Conservation (phyloP, 1,140 invertebrate species). For the Aphelenchoides besseyi region DNA sequence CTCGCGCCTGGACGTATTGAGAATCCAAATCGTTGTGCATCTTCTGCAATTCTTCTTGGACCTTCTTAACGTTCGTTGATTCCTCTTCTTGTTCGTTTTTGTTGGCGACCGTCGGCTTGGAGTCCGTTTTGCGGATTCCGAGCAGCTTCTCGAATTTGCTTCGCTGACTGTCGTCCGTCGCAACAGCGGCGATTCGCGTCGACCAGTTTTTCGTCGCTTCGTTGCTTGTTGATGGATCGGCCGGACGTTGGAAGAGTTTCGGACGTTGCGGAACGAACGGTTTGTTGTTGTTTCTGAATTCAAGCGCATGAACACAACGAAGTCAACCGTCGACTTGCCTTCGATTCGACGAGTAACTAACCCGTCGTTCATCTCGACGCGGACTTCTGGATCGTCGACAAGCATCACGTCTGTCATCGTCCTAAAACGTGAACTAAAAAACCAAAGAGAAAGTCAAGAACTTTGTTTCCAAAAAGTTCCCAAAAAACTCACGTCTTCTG, state of each 20-base stretch:
- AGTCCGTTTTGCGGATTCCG: conserved; percentile 10
- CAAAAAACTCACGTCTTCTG: too few relatives aligned
- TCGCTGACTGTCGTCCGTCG: conserved; percentile 17
- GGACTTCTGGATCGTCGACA: not conserved
- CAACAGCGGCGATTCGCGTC: conserved; percentile 17
- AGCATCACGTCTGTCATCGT: not conserved
- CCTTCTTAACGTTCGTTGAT: too few relatives aligned
- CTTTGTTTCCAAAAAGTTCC: too few relatives aligned
- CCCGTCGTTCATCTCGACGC: not conserved
- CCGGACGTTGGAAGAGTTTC: conserved; percentile 10
- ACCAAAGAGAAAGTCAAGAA: too few relatives aligned
- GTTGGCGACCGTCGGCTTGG: not conserved
- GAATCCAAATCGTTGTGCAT: not conserved
- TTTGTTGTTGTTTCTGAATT: not conserved
- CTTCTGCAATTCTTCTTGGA: not conserved
- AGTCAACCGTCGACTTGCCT: not conserved
- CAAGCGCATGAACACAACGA: not conserved
- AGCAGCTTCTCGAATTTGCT: conserved; percentile 19
- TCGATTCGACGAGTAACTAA: too few relatives aligned
- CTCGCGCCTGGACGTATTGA: not conserved
- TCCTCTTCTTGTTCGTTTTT: not conserved
- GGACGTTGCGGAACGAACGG: conserved; percentile 8
- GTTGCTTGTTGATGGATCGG: conserved; percentile 2
- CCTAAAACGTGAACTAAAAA: too few relatives aligned
- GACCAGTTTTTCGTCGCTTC: conserved; percentile 5